These are phyloP conservation scores for Eupithecia insigniata DNA, from an alignment of 2,888 invertebrate genomes.

Conservation along the genomic window DNA sequence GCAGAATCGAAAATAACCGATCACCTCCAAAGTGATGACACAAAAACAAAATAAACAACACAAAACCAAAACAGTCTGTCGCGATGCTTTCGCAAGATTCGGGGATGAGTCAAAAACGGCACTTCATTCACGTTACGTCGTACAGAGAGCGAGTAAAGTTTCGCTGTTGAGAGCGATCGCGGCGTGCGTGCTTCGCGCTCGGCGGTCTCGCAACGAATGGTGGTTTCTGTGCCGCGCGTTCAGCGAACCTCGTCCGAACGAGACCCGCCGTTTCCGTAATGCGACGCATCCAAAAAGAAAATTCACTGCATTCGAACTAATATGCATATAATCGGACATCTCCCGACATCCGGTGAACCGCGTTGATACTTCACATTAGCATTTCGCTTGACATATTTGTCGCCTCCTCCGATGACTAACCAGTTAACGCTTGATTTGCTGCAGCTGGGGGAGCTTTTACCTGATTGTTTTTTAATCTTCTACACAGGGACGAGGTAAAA, in stretches of 20 bases:
- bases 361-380: conserved; percentile 38
- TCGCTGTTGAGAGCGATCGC: conserved; percentile 60
- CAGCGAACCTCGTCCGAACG: conserved; percentile 39
- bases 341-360: conserved; percentile 59
- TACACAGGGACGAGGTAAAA: too few species aligned
- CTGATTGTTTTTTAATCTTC: conserved; percentile 28
- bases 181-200: conserved; percentile 64
- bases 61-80: conserved; percentile 72
- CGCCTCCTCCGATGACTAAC: conserved; percentile 38
- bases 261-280: conserved; percentile 55
- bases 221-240: conserved; percentile 25
- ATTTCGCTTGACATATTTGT: conserved; percentile 40
- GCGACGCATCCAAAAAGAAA: conserved; percentile 60
- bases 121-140: conserved; percentile 71
- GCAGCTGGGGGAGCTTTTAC: conserved; percentile 32
- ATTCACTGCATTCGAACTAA: conserved; percentile 64
- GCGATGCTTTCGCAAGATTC: conserved; percentile 60
- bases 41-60: conserved; percentile 75
- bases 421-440: conserved; percentile 29
- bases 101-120: conserved; percentile 65
- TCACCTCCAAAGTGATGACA: conserved; percentile 78
- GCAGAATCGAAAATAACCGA: conserved; percentile 74
- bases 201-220: conserved; percentile 71
- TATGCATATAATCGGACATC: conserved; percentile 71
- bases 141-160: conserved; percentile 74